Conservation (phyloP, 2,888 invertebrate species). For the Mythimna impura region DNA sequence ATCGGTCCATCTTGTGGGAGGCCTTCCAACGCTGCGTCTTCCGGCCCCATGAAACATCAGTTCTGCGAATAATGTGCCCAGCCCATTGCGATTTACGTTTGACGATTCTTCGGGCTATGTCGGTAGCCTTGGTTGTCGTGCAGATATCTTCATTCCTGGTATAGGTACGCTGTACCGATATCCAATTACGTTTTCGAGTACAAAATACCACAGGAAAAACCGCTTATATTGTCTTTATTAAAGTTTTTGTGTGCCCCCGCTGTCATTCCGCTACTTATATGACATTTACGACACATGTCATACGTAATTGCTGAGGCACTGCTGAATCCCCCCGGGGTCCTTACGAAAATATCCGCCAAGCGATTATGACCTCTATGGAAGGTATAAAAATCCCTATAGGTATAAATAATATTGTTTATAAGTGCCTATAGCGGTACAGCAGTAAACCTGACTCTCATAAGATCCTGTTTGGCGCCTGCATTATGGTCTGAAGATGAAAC, state of each 20-base stretch:
- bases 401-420: conserved; percentile 46
- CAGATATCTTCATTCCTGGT: too few relatives aligned
- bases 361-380: conserved; percentile 73
- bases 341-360: conserved; percentile 69
- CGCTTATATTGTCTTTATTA: conserved; percentile 71
- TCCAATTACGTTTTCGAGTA: conserved; percentile 42
- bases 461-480: conserved; percentile 33
- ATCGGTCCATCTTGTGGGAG: too few relatives aligned
- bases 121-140: too few relatives aligned
- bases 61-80: too few relatives aligned
- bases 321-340: conserved; percentile 73
- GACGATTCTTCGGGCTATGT: too few relatives aligned
- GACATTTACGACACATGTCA: conserved; percentile 84
- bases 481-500: conserved; percentile 9
- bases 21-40: too few relatives aligned
- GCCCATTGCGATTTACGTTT: too few relatives aligned
- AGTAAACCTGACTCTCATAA: conserved; percentile 16
- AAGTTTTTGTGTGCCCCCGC: conserved; percentile 75
- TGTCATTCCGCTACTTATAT: conserved; percentile 71
- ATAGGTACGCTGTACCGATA: conserved; percentile 17
- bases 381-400: conserved; percentile 53
- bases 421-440: conserved; percentile 6
- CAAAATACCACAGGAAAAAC: conserved; percentile 59
- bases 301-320: conserved; percentile 84
- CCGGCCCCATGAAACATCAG: too few relatives aligned